Percentiles rank a stretch among this genome's conserved stretches.
phyloP scores from a whole-genome alignment of 2,797 vertebrate species.

The Pyrocephalus nanus region DNA sequence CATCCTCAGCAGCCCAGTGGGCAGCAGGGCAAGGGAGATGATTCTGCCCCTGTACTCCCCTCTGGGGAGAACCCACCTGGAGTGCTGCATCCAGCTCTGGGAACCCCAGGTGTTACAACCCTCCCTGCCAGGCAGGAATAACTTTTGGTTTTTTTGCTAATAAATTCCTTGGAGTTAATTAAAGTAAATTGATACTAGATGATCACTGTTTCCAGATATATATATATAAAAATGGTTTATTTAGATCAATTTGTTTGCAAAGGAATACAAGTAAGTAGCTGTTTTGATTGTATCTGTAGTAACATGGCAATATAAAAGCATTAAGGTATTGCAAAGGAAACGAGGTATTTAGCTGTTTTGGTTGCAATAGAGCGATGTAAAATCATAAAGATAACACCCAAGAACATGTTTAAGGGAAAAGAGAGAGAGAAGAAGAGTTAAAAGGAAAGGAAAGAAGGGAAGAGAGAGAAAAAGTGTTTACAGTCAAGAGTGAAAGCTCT shows the following conservation, averaged over 20 bases:
- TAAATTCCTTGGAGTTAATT: not conserved
- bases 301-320: not conserved
- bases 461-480: not conserved
- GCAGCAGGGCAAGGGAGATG: not conserved
- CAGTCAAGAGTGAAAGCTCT: not conserved
- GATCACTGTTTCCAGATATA: not conserved
- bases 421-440: not conserved
- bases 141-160: not conserved
- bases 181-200: not conserved
- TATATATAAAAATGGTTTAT: not conserved
- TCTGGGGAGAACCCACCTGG: not conserved
- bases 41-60: not conserved
- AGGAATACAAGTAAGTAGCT: not conserved
- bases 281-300: not conserved
- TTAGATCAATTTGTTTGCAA: not conserved
- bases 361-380: not conserved
- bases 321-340: not conserved
- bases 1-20: not conserved
- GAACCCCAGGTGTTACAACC: not conserved
- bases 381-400: not conserved
- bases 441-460: not conserved
- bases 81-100: not conserved
- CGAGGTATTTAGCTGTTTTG: not conserved
- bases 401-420: not conserved
- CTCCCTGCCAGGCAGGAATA: not conserved